Evolutionary conservation across 2,113 vertebrate genomes (phyloP), one percentile per base, ranked within the genome.

Genomic region (Chloebia gouldiae): DNA sequence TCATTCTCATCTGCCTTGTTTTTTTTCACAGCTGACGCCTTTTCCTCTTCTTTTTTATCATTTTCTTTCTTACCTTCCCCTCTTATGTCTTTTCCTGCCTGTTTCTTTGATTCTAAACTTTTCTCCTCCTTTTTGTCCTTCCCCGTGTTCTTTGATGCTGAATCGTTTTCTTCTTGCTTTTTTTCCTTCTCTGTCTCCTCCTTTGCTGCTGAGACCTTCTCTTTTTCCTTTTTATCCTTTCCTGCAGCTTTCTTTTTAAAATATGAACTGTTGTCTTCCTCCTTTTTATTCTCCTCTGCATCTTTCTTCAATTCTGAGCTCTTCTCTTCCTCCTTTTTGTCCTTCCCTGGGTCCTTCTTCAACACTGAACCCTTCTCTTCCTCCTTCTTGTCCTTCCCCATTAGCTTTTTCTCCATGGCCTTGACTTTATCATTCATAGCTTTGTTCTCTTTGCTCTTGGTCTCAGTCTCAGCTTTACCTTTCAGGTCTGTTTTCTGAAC

Each of bases 381-480:
- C 47, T 94, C 97, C 64, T 73, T 78, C 72, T 93, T 97, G 3
- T 97, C 97, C 66, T 92, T 98, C 72, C 95, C 98, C 12, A 95
- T 80, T 60, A 97, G 92, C 30, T 98, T 98, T 94, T 91, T 98
- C 65, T 98, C 98, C 92, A 98, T 97, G 71, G 97, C 92, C 63
- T 97, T 97, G 33, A 97, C 96, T 81, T 96, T 98, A 72, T 97
- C 80, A 0, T 97, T 96, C 80, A 96, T 57, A 21, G 87, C 47
- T 64, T 97, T 98, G 40, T 96, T 97, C 47, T 98, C 97, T 88
- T 85, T 97, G 81, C 78, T 56, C 86, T 95, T 97, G 75, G 91
- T 61, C 5, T 96, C 97, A 4, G 91, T 37, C 44, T 95, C 97
- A 13, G 92, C 96, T 73, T 96, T 97, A 53, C 71, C 86, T 66